A percentile compares a stretch with the other conserved stretches of the same genome.
Evolutionary conservation across 1,140 invertebrate genomes (phyloP).

Genomic region (Euwallacea similis): DNA sequence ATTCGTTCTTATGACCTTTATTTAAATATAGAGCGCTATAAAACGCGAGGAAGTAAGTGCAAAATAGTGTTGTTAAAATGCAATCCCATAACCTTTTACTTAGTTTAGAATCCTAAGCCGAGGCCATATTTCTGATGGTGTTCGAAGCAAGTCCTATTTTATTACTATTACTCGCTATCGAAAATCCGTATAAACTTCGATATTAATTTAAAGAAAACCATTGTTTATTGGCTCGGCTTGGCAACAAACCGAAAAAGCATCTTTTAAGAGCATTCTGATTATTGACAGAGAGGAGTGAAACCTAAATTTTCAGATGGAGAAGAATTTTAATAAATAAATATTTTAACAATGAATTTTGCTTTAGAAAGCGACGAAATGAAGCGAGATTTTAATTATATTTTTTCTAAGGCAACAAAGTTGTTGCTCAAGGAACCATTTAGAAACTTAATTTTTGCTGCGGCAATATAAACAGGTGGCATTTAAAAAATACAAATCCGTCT

Average conservation of each 20-base stretch:
- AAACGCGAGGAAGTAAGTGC: conserved; percentile 18
- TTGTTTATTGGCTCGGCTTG: conserved; percentile 18
- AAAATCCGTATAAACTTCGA: conserved; percentile 20
- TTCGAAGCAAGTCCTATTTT: conserved; percentile 26
- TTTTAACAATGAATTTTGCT: not conserved
- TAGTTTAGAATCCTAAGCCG: conserved; percentile 20
- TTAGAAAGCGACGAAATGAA: not conserved
- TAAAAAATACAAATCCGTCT: conserved; percentile 49
- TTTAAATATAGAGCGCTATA: conserved; percentile 12
- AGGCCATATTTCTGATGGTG: conserved; percentile 20
- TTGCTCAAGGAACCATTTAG: not conserved
- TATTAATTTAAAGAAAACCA: conserved; percentile 29
- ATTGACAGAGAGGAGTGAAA: conserved; percentile 3
- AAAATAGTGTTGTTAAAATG: conserved; percentile 18
- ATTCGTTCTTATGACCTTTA: not conserved
- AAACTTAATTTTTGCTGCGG: not conserved
- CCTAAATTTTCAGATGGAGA: not conserved
- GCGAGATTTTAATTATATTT: too few relatives aligned
- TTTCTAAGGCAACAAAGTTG: too few relatives aligned
- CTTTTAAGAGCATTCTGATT: not conserved
- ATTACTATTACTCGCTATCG: conserved; percentile 26
- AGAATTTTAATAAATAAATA: conserved; percentile 14
- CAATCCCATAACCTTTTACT: conserved; percentile 22
- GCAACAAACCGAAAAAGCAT: not conserved
- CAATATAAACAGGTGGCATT: conserved; percentile 41